A percentile compares a stretch with the other conserved stretches of the same genome.
phyloP scores from a whole-genome alignment of 2,113 vertebrate species.

The Cichladusa arquata region DNA sequence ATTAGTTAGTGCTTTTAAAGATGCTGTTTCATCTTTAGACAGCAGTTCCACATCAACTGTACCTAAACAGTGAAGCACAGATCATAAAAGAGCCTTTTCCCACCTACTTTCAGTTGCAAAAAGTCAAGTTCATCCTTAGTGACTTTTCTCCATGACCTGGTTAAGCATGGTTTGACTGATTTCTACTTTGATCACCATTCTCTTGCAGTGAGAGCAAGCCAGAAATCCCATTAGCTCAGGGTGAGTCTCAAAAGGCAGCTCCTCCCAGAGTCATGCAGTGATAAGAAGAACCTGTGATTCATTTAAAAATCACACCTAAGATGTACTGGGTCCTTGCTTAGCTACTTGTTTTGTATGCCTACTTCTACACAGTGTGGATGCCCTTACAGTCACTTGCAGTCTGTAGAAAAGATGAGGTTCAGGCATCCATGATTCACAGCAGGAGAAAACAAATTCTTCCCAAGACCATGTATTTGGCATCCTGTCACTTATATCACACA shows the following conservation, averaged over 20 bases:
- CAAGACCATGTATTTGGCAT: slow-evolving; percentile 8
- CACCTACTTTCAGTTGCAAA: not conserved
- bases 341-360: not conserved
- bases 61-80: not conserved
- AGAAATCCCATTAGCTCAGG: not conserved
- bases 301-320: not conserved
- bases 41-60: not conserved
- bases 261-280: not conserved
- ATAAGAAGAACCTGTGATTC: not conserved
- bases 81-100: not conserved
- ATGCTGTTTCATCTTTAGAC: not conserved
- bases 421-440: not conserved
- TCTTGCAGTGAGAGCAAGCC: not conserved
- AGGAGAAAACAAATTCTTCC: slow-evolving; percentile 8
- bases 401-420: not conserved
- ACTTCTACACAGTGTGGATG: not conserved
- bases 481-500: slow-evolving; percentile 43
- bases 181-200: not conserved
- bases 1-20: not conserved
- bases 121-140: not conserved
- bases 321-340: not conserved
- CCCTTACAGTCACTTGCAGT: not conserved
- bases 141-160: not conserved
- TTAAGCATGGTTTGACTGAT: not conserved
- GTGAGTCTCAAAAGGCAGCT: not conserved